Evolutionary conservation across 1,140 invertebrate species (phyloP), one percentile per base, ranked within the genome.

Genomic region (Drosophila guanche): DNA sequence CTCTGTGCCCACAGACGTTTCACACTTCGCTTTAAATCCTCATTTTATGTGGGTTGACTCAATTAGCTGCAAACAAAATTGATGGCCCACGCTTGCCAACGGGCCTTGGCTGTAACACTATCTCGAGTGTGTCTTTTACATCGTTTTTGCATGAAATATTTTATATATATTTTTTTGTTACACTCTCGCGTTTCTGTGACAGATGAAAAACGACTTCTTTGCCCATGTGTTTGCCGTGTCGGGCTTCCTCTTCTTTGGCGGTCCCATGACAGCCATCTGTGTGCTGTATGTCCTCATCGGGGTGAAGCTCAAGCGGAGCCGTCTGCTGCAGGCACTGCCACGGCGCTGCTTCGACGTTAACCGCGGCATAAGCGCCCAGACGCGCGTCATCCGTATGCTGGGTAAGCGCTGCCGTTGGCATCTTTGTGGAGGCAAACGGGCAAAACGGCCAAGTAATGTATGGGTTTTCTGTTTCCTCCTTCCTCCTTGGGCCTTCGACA

Each of bases 241-340:
- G 1, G 96, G 96, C 0, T 94, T 97, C 69, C 88, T 97, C 20
- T 97, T 98, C 91, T 98, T 98, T 90, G 93, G 97, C 5, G 92
- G 95, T 2, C 97, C 97, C 1, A 97, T 98, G 96, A 94, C 95
- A 12, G 92, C 97, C 33, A 97, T 98, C 76, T 96, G 95, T 4
- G 95, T 95, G 3, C 93, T 97, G 2, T 98, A 98, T 90, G 93
- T 95, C n/a, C 91, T 97, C 54, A 97, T 98, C 79, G 97, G 95
- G 5, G 84, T 96, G 12, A 94, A 95, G 75, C 91, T 97, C 37
- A 94, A 94, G 68, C 92, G 93, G 2, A 91, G 90, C 27, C 71
- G 90, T 5, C 50, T 90, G 23, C 72, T 91, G 45, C 90, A 91
- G 70, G 85, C 88, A 2, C 46, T 90, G 20, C 90, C 89, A 22